These are phyloP conservation scores for Ephestia elutella DNA, from an alignment of 1,140 invertebrate species.

Conservation along the genomic window DNA sequence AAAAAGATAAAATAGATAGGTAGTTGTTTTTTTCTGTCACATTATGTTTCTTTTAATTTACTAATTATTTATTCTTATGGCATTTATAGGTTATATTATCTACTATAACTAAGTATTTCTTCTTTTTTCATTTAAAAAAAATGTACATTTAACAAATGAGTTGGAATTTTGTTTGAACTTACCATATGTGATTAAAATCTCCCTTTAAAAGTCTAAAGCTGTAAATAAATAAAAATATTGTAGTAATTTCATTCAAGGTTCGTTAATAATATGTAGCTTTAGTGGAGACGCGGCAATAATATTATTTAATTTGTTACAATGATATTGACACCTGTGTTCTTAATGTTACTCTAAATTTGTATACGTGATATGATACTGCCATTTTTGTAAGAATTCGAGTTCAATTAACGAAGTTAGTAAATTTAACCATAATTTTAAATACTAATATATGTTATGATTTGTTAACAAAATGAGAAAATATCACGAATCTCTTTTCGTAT, in stretches of 20 bases:
- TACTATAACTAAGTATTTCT: no score
- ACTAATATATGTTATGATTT: neutral
- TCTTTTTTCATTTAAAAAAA: no score
- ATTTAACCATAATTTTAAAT: conserved; percentile 9
- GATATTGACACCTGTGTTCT: conserved; percentile 49
- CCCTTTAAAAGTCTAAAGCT: neutral
- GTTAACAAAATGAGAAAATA: no score
- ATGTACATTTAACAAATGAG: no score
- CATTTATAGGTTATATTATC: no score
- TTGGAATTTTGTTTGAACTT: no score
- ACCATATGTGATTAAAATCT: neutral
- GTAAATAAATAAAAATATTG: conserved; percentile 31
- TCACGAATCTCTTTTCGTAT: conserved; percentile 4
- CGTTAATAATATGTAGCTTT: conserved; percentile 32
- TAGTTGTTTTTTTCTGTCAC: no score
- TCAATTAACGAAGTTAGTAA: conserved; percentile 36
- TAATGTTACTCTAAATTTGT: conserved; percentile 51
- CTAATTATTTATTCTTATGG: no score
- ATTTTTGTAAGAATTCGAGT: conserved; percentile 51
- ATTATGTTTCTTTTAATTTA: no score
- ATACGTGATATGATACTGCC: conserved; percentile 69
- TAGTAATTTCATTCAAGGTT: conserved; percentile 31
- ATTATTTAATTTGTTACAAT: conserved; percentile 17
- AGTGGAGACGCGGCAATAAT: conserved; percentile 50
- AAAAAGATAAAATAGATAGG: no score